A percentile compares a stretch with the other conserved stretches of the same genome.
Conservation (phyloP, 2,113 vertebrate species). For the Carassius gibelio region DNA sequence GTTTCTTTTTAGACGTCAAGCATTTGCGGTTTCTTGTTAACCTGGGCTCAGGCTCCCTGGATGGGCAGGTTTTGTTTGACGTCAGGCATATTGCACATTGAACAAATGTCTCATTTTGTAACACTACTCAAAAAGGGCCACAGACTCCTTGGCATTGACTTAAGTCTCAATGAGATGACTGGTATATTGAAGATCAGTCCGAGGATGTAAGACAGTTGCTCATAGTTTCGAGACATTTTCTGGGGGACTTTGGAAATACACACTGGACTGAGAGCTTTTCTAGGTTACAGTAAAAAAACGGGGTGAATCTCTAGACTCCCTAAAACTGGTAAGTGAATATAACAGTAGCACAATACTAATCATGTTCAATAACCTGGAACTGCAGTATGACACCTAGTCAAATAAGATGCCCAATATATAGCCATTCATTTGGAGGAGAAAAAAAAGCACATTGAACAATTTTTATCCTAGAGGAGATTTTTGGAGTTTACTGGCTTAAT, state of each 20-base stretch:
- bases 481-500: slow-evolving; percentile 57
- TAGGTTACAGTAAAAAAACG: not conserved
- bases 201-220: not conserved
- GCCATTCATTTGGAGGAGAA: slow-evolving; percentile 13
- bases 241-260: slow-evolving; percentile 8
- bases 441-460: slow-evolving; percentile 49
- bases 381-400: slow-evolving; percentile 62
- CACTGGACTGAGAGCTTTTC: not conserved
- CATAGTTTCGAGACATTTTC: slow-evolving; percentile 8
- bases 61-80: slow-evolving; percentile 22
- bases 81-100: slow-evolving; percentile 29
- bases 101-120: slow-evolving; percentile 34
- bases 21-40: slow-evolving; percentile 15
- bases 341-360: slow-evolving; percentile 66
- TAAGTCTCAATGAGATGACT: slow-evolving; percentile 10
- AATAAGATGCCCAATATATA: not conserved
- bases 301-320: slow-evolving; percentile 39
- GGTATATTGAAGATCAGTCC: slow-evolving; percentile 20
- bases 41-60: slow-evolving; percentile 6
- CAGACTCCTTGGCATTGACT: slow-evolving; percentile 45
- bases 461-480: slow-evolving; percentile 71
- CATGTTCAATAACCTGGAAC: slow-evolving; percentile 65
- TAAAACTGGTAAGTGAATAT: slow-evolving; percentile 46
- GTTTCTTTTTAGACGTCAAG: slow-evolving; percentile 56
- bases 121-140: slow-evolving; percentile 32